Evolutionary conservation across 2,888 invertebrate genomes (phyloP).

Genomic region (Tinea semifulvella): DNA sequence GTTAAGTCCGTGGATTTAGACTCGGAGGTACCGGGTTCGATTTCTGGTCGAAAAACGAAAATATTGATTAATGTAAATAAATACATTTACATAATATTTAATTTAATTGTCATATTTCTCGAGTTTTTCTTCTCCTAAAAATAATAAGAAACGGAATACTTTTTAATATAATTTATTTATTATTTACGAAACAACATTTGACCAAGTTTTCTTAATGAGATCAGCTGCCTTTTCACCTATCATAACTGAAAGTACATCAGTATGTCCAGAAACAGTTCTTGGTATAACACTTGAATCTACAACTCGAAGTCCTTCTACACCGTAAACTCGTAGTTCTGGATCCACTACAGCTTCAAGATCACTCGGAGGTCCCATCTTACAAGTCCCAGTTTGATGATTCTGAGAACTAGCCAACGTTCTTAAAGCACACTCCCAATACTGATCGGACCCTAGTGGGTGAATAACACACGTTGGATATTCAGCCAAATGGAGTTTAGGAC

Average conservation of each 20-base stretch:
- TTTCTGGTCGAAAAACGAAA: too few relatives aligned
- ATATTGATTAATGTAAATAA: too few relatives aligned
- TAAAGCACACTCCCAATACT: constrained; percentile 77
- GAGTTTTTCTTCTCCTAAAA: not conserved
- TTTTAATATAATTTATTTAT: not conserved
- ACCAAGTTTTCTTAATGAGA: constrained; percentile 69
- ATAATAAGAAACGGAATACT: not conserved
- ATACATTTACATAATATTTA: too few relatives aligned
- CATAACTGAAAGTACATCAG: constrained; percentile 74
- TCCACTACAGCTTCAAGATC: constrained; percentile 74
- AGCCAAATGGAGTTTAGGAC: constrained; percentile 58
- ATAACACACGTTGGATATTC: constrained; percentile 62
- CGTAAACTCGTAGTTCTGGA: constrained; percentile 70
- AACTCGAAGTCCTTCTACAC: constrained; percentile 69
- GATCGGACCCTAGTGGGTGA: constrained; percentile 62
- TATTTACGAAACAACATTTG: constrained; percentile 28
- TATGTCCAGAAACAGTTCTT: constrained; percentile 68
- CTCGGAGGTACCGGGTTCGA: too few relatives aligned
- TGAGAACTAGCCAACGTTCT: constrained; percentile 62
- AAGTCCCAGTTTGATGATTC: constrained; percentile 72
- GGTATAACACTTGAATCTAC: constrained; percentile 78
- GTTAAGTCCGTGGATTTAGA: too few relatives aligned
- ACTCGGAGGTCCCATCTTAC: constrained; percentile 73
- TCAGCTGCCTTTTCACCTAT: constrained; percentile 79
- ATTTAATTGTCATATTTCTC: too few relatives aligned